phyloP scores from a whole-genome alignment of 2,113 vertebrate species.

The Stigmatopora argus region DNA sequence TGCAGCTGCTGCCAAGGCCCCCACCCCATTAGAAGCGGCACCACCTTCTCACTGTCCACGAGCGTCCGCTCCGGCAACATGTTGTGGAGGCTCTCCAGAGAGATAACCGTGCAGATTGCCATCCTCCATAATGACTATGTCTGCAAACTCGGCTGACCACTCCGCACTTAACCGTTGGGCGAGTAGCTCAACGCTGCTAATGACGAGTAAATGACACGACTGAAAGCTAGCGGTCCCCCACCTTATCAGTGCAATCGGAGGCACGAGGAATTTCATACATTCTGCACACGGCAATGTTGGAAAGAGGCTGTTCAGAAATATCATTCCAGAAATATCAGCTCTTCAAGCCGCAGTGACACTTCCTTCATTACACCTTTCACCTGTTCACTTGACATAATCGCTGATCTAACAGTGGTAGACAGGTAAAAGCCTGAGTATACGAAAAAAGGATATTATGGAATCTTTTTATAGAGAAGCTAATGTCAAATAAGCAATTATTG shows the following conservation, averaged over 20 bases:
- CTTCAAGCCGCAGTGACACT: constrained; percentile 39
- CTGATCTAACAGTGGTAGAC: constrained; percentile 54
- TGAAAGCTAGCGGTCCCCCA: constrained; percentile 38
- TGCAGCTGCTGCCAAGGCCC: constrained; percentile 64
- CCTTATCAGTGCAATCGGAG: constrained; percentile 64
- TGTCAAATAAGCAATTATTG: constrained; percentile 68
- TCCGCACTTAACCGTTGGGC: constrained; percentile 46
- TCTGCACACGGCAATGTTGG: constrained; percentile 23
- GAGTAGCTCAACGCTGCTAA: constrained; percentile 42
- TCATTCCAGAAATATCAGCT: constrained; percentile 61
- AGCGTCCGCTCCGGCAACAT: constrained; percentile 16
- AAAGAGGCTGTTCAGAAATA: constrained; percentile 52
- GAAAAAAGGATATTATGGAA: constrained; percentile 49
- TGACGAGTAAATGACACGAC: constrained; percentile 48
- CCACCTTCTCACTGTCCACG: constrained; percentile 50
- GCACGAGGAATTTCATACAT: constrained; percentile 40
- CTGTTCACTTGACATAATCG: constrained; percentile 55
- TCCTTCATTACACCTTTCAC: constrained; percentile 52
- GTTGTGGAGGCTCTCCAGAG: constrained; percentile 22
- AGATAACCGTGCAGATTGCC: constrained; percentile 43
- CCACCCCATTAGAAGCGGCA: constrained; percentile 16
- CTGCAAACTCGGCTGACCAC: constrained; percentile 39
- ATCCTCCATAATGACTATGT: constrained; percentile 54
- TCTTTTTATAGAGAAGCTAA: constrained; percentile 61
- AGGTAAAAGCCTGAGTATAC: constrained; percentile 39